Evolutionary conservation across 2,113 vertebrate species (phyloP).

Genomic region (Triplophysa rosa): DNA sequence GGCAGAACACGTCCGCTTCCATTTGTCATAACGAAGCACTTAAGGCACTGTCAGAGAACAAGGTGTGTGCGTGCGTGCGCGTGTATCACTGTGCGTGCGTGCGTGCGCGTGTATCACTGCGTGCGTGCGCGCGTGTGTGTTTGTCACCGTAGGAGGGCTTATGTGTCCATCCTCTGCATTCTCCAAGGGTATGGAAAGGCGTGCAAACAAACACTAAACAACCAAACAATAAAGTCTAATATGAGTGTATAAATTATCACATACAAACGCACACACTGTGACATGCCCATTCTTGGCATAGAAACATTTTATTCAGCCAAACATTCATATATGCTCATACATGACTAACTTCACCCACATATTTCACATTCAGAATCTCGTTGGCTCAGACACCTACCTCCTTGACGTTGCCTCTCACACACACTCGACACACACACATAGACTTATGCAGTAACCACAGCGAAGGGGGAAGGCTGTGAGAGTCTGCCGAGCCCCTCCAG

Average conservation of each 20-base stretch:
- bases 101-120: not conserved
- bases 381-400: not conserved
- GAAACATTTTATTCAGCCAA: conserved; percentile 31
- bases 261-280: not conserved
- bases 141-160: conserved; percentile 6
- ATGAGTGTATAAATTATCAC: not conserved
- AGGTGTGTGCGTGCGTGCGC: conserved; percentile 11
- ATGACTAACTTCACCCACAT: conserved; percentile 34
- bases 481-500: conserved; percentile 39
- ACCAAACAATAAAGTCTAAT: not conserved
- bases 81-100: not conserved
- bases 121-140: conserved; percentile 20
- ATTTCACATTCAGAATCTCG: conserved; percentile 30
- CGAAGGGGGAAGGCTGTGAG: conserved; percentile 30
- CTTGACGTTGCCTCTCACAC: conserved; percentile 28
- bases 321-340: conserved; percentile 23
- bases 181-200: not conserved
- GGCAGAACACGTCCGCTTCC: conserved; percentile 46
- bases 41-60: conserved; percentile 24
- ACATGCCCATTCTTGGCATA: not conserved
- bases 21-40: conserved; percentile 49
- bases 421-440: conserved; percentile 8
- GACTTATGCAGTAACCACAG: conserved; percentile 17
- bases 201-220: not conserved
- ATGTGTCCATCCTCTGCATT: conserved; percentile 11